Conservation (phyloP, 1,140 invertebrate genomes). For the Coenobita brevimanus region DNA sequence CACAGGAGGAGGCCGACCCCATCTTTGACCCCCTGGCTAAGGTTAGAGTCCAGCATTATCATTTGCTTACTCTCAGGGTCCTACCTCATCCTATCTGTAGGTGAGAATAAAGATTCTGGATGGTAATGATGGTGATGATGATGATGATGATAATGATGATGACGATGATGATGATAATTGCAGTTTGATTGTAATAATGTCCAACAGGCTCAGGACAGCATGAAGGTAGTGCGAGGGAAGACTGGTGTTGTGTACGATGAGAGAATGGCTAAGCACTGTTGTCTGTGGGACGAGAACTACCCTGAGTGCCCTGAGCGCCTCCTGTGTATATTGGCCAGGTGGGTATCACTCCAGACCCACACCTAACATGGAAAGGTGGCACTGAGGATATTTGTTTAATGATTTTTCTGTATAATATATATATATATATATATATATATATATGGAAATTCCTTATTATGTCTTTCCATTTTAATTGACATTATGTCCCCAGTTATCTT, state of each 20-base stretch:
- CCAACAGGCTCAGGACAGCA: constrained; percentile 39
- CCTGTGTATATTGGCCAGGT: constrained; percentile 81
- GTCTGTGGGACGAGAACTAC: constrained; percentile 88
- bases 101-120: not conserved
- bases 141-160: not conserved
- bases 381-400: too few species aligned
- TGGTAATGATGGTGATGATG: not conserved
- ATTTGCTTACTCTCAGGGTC: not conserved
- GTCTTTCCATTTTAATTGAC: too few species aligned
- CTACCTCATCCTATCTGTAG: not conserved
- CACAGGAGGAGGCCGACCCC: constrained; percentile 31
- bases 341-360: too few species aligned
- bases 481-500: too few species aligned
- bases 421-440: too few species aligned
- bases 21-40: constrained; percentile 57
- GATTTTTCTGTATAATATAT: too few species aligned
- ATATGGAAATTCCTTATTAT: too few species aligned
- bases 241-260: constrained; percentile 88
- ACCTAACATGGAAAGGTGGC: too few species aligned
- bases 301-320: constrained; percentile 88
- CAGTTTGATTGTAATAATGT: not conserved
- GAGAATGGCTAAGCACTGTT: constrained; percentile 84
- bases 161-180: not conserved
- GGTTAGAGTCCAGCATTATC: not conserved
- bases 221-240: constrained; percentile 63